Base-by-base conservation (phyloP, 2,113 vertebrate species). In the Centropus unirufus region DNA sequence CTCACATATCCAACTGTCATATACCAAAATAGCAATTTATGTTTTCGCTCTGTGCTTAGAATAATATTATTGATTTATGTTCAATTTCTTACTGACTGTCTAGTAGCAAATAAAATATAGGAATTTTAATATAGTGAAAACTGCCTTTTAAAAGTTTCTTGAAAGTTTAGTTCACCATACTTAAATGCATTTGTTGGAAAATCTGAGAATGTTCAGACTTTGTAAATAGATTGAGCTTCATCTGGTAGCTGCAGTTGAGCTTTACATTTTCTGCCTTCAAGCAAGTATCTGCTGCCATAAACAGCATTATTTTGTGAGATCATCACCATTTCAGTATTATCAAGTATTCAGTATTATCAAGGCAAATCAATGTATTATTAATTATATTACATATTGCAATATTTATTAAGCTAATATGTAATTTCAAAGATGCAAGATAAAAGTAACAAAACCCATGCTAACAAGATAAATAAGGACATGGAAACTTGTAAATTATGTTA, bases 221-320 rank as follows among this genome's bases (percentile, higher is more conserved):
- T 91, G 36, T 78, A 83, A 87, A 72, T 12, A 79, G 21, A 85
- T 72, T 90, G n/a, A 95, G 47, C 44, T 88, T 93, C 40, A 36
- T 44, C 26, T 15, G 2, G 22, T 86, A 29, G 7, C 44, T 92
- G 44, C 30, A 93, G 20, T 3, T 51, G 9, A 76, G 7, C 6
- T 90, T 68, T 57, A 42, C 13, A 3, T 78, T 76, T 72, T 59
- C 8, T 79, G 19, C 34, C 27, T 32, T 36, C 26, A 74, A 63
- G 11, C 19, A 62, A 67, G 61, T n/a, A 78, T 57, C 22, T 5
- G 39, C 47, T 87, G 32, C 49, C 26, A 59, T 61, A 20, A 78
- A 58, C 2, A 58, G 24, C 8, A 52, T 44, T 82, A 42, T 87
- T 87, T 91, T 72, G 21, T 76, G 49, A 68, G 51, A 44, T 75